phyloP scores from a whole-genome alignment of 2,888 invertebrate genomes.

The Erynnis tages region DNA sequence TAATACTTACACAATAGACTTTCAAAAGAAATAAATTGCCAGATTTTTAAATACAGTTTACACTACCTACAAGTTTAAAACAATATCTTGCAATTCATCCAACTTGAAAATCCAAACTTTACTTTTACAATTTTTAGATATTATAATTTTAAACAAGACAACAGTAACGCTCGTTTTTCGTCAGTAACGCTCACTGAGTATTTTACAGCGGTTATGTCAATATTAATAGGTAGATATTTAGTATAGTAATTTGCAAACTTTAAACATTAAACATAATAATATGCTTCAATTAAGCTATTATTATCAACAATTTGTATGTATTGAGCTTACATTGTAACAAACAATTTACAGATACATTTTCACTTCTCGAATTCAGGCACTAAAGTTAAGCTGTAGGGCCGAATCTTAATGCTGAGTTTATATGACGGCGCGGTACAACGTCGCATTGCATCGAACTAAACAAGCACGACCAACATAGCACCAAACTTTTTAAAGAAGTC shows the following conservation, averaged over 20 bases:
- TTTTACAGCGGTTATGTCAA: background rate
- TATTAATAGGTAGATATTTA: background rate
- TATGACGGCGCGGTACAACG: no score
- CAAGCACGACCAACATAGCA: no score
- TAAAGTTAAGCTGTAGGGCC: no score
- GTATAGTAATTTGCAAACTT: constrained; percentile 1
- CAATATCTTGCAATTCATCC: background rate
- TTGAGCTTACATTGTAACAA: background rate
- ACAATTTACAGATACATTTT: background rate
- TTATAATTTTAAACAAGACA: constrained; percentile 4
- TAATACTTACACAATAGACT: constrained; percentile 12
- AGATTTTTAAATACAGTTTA: background rate
- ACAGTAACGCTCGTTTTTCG: constrained; percentile 7
- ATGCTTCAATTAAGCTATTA: constrained; percentile 10
- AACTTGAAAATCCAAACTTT: constrained; percentile 1
- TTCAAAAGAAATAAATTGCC: background rate
- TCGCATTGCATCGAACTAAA: no score
- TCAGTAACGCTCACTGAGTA: constrained; percentile 17
- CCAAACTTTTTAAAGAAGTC: no score
- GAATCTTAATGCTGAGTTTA: no score
- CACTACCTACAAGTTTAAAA: no score
- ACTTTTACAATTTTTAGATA: background rate
- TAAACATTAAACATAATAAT: constrained; percentile 1
- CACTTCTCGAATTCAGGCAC: background rate
- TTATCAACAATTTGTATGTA: constrained; percentile 7